Percentiles rank a stretch among this genome's conserved stretches.
Evolutionary conservation across 2,888 invertebrate species (phyloP).

Genomic region (Mesoligia furuncula): DNA sequence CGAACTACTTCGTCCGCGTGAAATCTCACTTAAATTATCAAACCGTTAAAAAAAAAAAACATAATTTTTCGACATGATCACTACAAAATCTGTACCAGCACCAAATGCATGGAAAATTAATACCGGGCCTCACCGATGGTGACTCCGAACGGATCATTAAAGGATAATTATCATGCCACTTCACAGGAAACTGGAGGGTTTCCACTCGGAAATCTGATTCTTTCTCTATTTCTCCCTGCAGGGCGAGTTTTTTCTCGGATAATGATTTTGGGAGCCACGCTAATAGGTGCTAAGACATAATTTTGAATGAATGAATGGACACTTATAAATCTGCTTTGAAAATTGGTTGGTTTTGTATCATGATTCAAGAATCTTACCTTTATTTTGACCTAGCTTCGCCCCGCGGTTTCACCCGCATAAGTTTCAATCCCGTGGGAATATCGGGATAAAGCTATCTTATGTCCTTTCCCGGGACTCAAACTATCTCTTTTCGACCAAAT

Average conservation of each 20-base stretch:
- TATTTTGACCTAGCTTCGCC: not conserved
- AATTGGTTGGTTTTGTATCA: not conserved
- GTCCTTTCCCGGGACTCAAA: too few relatives aligned
- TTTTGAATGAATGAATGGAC: slow-evolving; percentile 29
- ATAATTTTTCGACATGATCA: slow-evolving; percentile 8
- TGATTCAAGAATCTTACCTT: not conserved
- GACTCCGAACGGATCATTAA: slow-evolving; percentile 86
- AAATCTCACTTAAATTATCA: too few relatives aligned
- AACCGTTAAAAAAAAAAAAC: not conserved
- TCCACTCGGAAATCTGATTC: slow-evolving; percentile 87
- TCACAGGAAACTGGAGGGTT: slow-evolving; percentile 83
- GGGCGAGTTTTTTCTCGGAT: slow-evolving; percentile 73
- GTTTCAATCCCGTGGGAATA: too few relatives aligned
- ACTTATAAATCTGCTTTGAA: not conserved
- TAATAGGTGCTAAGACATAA: slow-evolving; percentile 51
- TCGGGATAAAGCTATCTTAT: too few relatives aligned
- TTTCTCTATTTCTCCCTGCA: slow-evolving; percentile 75
- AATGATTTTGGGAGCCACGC: slow-evolving; percentile 36
- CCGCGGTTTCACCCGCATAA: too few relatives aligned
- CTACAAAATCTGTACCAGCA: slow-evolving; percentile 74
- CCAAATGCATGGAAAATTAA: slow-evolving; percentile 85
- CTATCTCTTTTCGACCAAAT: too few relatives aligned
- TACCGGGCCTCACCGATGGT: slow-evolving; percentile 83
- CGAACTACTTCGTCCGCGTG: too few relatives aligned
- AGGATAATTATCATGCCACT: slow-evolving; percentile 88